Percentiles rank a stretch among this genome's conserved stretches.
These are phyloP conservation scores for Amazona finschi DNA, from an alignment of 2,797 vertebrate genomes.

Conservation along the genomic window DNA sequence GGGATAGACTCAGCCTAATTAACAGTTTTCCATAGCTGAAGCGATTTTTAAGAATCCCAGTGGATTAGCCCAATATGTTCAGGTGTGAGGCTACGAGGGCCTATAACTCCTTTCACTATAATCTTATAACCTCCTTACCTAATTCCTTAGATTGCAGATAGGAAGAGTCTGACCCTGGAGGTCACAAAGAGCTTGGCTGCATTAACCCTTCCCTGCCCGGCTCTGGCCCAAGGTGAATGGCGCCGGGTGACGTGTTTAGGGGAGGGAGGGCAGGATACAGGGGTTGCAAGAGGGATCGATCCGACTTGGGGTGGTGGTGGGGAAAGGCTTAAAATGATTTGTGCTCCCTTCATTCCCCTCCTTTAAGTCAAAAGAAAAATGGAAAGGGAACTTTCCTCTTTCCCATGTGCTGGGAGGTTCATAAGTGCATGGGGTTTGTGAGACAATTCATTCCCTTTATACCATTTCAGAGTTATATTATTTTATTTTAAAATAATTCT, in stretches of 20 bases:
- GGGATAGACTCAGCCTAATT: constrained; percentile 60
- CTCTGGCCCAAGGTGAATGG: constrained; percentile 84
- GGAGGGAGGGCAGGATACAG: background rate
- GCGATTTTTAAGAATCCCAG: constrained; percentile 66
- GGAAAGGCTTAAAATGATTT: background rate
- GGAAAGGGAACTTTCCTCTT: background rate
- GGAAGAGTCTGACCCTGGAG: constrained; percentile 79
- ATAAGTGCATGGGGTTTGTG: background rate
- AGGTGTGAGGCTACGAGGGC: constrained; percentile 67
- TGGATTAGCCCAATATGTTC: constrained; percentile 66
- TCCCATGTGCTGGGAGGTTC: background rate
- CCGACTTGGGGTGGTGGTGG: background rate
- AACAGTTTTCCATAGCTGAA: constrained; percentile 59
- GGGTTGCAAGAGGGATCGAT: background rate
- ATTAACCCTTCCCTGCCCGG: constrained; percentile 87
- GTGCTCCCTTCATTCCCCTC: background rate
- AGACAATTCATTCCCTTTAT: background rate
- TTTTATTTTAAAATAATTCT: background rate
- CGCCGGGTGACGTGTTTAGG: constrained; percentile 69
- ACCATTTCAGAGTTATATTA: background rate
- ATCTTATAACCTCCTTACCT: constrained; percentile 81
- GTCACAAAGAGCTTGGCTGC: constrained; percentile 80
- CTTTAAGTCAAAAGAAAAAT: background rate
- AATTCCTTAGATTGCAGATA: constrained; percentile 78
- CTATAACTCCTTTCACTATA: constrained; percentile 63